Conservation (phyloP, 2,888 invertebrate genomes). For the Latrodectus hesperus region DNA sequence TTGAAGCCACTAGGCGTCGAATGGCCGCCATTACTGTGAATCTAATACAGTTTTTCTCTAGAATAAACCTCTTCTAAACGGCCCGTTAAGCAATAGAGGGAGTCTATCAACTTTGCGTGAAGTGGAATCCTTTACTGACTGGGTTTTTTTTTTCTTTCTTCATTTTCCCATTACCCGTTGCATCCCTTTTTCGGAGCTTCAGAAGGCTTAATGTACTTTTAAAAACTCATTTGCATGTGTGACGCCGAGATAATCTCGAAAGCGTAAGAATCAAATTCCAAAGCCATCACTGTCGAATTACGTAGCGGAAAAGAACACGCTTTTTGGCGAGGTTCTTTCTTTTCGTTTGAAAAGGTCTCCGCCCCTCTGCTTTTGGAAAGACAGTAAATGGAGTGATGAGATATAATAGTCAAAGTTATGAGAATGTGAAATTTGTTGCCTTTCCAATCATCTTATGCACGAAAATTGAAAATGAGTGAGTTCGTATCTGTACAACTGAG, state of each 20-base stretch:
- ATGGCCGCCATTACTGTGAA: not conserved
- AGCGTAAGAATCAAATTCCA: conserved; percentile 58
- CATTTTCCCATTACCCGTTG: not conserved
- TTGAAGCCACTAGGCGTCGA: conserved; percentile 32
- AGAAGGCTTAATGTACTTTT: conserved; percentile 43
- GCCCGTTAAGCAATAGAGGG: conserved; percentile 2
- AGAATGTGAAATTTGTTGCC: not conserved
- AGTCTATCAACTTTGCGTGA: conserved; percentile 4
- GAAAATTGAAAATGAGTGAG: not conserved
- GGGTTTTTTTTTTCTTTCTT: not conserved
- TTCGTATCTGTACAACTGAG: not conserved
- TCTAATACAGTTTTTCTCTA: not conserved
- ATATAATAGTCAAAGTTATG: not conserved
- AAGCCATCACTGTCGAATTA: conserved; percentile 54
- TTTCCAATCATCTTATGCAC: not conserved
- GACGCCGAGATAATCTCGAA: conserved; percentile 29
- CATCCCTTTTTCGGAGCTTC: not conserved
- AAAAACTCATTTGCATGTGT: conserved; percentile 58
- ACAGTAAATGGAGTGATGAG: not conserved
- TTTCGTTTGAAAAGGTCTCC: not conserved
- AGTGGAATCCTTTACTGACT: not conserved
- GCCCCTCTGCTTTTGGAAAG: not conserved
- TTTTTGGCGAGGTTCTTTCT: conserved; percentile 5
- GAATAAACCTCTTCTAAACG: not conserved
- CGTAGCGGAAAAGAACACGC: conserved; percentile 8